These are phyloP conservation scores for Poeciliopsis gracilis DNA, from an alignment of 2,797 vertebrate genomes.

Conservation along the genomic window DNA sequence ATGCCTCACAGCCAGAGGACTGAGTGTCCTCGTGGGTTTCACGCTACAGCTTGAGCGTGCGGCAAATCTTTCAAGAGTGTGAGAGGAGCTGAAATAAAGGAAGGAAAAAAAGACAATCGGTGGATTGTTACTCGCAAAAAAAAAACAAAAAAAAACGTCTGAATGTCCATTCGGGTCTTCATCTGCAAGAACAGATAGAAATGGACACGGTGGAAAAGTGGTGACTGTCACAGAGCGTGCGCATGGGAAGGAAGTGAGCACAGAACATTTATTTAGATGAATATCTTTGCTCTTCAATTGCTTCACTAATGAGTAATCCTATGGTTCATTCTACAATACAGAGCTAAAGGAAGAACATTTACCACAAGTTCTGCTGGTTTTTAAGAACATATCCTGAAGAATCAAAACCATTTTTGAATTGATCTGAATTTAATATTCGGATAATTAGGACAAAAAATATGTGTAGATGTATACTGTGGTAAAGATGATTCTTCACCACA, in stretches of 20 bases:
- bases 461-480: background rate
- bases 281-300: background rate
- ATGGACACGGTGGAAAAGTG: background rate
- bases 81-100: conserved; percentile 15
- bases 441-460: background rate
- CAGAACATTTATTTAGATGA: background rate
- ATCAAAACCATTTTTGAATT: background rate
- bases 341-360: background rate
- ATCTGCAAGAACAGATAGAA: conserved; percentile 10
- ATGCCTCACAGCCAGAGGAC: conserved; percentile 45
- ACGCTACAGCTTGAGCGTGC: conserved; percentile 36
- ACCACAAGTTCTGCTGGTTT: background rate
- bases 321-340: background rate
- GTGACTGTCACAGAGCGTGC: background rate
- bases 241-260: background rate
- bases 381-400: background rate
- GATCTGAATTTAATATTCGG: background rate
- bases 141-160: background rate
- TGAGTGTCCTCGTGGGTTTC: conserved; percentile 56
- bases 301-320: background rate
- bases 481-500: background rate
- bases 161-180: conserved; percentile 10
- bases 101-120: conserved; percentile 4
- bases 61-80: conserved; percentile 25
- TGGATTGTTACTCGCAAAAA: background rate